phyloP scores from a whole-genome alignment of 2,797 vertebrate species.

The Aldrovandia affinis region DNA sequence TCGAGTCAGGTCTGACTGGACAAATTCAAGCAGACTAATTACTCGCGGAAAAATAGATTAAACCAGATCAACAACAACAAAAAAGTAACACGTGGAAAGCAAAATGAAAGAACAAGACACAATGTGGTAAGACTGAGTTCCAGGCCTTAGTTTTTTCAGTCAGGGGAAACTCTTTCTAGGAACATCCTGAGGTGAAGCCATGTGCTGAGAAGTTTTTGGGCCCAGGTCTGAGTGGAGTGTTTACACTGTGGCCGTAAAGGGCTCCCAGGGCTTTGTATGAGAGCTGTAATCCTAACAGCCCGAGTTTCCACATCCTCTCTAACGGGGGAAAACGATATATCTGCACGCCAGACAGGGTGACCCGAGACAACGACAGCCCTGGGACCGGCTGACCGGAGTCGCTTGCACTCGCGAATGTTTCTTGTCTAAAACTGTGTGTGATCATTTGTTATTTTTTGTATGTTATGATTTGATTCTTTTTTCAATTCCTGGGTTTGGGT shows the following conservation, averaged over 20 bases:
- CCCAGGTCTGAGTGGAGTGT: not conserved
- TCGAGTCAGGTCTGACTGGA: no score
- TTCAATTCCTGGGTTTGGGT: not conserved
- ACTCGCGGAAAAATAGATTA: no score
- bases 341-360: not conserved
- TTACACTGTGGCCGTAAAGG: not conserved
- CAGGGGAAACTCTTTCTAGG: not conserved
- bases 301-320: slow-evolving; percentile 2
- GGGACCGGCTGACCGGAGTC: not conserved
- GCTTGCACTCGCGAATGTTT: not conserved
- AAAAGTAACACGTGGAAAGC: no score
- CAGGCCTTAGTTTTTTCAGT: not conserved
- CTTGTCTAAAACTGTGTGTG: not conserved
- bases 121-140: not conserved
- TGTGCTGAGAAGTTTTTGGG: not conserved
- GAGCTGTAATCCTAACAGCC: not conserved
- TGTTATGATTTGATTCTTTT: not conserved
- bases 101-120: no score
- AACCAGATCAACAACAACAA: no score
- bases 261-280: not conserved
- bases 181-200: not conserved
- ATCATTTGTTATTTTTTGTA: not conserved
- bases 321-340: not conserved
- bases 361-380: not conserved
- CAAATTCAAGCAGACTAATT: no score